Base-by-base conservation (phyloP, 37 sponge, comb jelly and placozoan species). In the Ephydatia muelleri region DNA sequence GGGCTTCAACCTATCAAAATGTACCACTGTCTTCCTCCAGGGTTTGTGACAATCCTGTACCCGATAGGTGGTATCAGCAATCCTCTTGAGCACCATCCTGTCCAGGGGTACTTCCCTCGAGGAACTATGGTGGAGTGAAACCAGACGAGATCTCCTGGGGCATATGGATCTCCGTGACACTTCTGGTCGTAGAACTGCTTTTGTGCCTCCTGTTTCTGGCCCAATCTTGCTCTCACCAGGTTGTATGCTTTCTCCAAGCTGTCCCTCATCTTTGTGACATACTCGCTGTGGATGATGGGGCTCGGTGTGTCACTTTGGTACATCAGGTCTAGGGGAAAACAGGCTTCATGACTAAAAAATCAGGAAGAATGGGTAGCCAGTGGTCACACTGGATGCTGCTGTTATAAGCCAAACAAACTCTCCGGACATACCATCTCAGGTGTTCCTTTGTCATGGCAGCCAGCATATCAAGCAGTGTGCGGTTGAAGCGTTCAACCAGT, bases 401-500 rank as follows among this genome's bases (percentile, higher is more conserved):
- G 26, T 89, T 89, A 69, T 89, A 28, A 16, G 66, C 11, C 66
- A 4, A 8, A 79, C 91, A 80, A 84, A 86, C 27, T 82, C 57
- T 19, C 57, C 16, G 57, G 57, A n/a, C n/a, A n/a, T n/a, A n/a
- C n/a, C n/a, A n/a, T n/a, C n/a, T n/a, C n/a, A n/a, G 57, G 9
- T 57, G 57, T 14, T 57, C 57, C 16, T 57, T 57, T 14, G 19
- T 57, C 57, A 14, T 57, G 57, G 57, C 16, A 57, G 57, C 57
- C 16, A 57, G 19, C 57, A 13, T 57, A 11, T 57, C 57, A 1
- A 57, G 57, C 16, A 90, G 76, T 29, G 84, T 91, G 3, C 82
- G 67, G 49, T 87, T 88, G 34, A 80, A 88, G 9, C 85, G 34
- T 27, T 92, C 92, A 14, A 92, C 82, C 35, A 92, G 67, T 2